These are phyloP conservation scores for Hipposideros armiger DNA, from an alignment of 2,113 vertebrate species.

Conservation along the genomic window DNA sequence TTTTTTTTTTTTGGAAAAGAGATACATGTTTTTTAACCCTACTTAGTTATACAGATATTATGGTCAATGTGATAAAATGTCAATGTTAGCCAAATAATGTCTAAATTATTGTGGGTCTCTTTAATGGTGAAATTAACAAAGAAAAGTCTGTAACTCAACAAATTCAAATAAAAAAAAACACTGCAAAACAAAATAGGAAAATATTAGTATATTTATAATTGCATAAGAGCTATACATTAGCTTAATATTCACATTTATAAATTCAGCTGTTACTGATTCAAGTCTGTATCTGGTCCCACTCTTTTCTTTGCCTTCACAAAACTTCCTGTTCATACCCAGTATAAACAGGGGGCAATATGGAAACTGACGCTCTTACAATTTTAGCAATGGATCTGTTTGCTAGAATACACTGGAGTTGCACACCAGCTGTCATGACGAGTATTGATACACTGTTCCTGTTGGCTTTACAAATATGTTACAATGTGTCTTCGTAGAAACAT, in stretches of 20 bases:
- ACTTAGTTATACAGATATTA: neutral
- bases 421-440: neutral
- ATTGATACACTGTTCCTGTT: neutral
- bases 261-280: neutral
- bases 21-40: neutral
- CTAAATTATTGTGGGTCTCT: neutral
- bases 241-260: neutral
- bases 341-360: neutral
- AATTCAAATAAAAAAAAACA: neutral
- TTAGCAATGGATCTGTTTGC: neutral
- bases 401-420: neutral
- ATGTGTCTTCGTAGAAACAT: slow-evolving; percentile 41
- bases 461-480: slow-evolving; percentile 40
- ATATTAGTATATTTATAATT: neutral
- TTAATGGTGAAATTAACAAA: neutral
- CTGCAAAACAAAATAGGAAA: neutral
- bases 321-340: neutral
- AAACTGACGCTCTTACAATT: neutral
- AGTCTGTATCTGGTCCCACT: neutral
- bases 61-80: neutral
- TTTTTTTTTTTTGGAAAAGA: neutral
- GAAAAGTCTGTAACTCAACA: neutral
- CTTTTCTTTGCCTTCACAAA: neutral
- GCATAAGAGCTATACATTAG: neutral
- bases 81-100: neutral